Conservation (phyloP, 2,113 vertebrate species). For the Gymnobelideus leadbeateri region DNA sequence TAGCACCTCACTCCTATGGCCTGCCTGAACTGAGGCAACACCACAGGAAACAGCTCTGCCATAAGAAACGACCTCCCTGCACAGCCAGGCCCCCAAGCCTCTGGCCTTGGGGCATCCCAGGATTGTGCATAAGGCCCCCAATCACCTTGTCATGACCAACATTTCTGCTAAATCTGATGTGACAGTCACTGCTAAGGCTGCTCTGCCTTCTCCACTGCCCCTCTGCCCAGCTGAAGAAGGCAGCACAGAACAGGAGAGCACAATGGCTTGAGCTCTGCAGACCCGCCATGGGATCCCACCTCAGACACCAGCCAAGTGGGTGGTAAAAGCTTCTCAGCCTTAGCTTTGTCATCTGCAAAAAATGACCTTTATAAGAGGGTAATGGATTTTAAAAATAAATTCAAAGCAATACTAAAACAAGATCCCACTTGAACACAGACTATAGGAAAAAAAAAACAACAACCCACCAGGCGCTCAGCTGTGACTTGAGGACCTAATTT, state of each 20-base stretch:
- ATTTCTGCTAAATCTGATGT: not conserved
- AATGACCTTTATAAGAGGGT: not conserved
- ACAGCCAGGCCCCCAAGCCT: not conserved
- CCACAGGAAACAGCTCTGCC: not conserved
- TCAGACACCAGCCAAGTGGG: not conserved
- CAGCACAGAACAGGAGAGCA: not conserved
- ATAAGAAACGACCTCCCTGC: not conserved
- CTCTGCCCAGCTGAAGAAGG: conserved; percentile 13
- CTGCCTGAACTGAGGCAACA: not conserved
- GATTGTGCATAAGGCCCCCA: not conserved
- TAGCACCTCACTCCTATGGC: no score
- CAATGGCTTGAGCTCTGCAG: not conserved
- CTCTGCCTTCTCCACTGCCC: conserved; percentile 7
- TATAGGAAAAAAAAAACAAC: no score
- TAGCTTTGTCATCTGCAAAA: no score
- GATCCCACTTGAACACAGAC: not conserved
- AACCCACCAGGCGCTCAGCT: not conserved
- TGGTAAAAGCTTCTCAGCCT: not conserved
- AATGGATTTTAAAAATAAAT: not conserved
- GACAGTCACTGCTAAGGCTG: conserved; percentile 15
- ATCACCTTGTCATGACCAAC: not conserved
- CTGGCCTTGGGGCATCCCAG: not conserved
- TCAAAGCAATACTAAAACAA: not conserved
- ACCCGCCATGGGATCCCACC: not conserved
- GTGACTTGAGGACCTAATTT: no score